Evolutionary conservation across 2,888 invertebrate genomes (phyloP).

Genomic region (Stramonita haemastoma): DNA sequence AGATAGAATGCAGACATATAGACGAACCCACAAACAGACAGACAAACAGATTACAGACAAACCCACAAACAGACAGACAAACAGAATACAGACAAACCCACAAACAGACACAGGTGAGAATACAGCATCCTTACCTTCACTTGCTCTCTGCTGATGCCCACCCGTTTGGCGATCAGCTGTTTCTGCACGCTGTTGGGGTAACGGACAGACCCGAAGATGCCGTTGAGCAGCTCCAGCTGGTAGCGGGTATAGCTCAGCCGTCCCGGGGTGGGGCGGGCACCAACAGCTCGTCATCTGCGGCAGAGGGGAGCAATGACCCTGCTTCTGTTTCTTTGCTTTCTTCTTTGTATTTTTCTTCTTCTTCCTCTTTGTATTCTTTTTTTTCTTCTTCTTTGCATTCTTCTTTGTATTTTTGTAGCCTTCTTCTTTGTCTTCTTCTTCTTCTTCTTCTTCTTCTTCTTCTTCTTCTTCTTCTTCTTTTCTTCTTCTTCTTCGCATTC

Average conservation of each 20-base stretch:
- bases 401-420: neutral
- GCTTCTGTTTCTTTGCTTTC: neutral
- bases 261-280: constrained; percentile 70
- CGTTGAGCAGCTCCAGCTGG: constrained; percentile 74
- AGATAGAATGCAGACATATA: too few relatives aligned
- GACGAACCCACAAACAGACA: neutral
- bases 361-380: neutral
- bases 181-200: constrained; percentile 76
- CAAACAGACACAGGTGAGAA: neutral
- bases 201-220: constrained; percentile 70
- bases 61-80: neutral
- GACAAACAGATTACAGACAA: too few relatives aligned
- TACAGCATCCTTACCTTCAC: constrained; percentile 67
- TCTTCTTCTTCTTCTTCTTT: constrained; percentile 2
- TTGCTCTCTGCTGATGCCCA: constrained; percentile 75
- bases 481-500: neutral
- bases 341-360: neutral
- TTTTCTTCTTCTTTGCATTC: neutral
- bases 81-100: neutral
- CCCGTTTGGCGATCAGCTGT: constrained; percentile 75
- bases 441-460: neutral
- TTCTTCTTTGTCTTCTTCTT: neutral
- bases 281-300: constrained; percentile 65
- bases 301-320: neutral
- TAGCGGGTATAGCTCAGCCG: constrained; percentile 75